Evolutionary conservation across 2,113 vertebrate genomes (phyloP).

Genomic region (Pithys albifrons): DNA sequence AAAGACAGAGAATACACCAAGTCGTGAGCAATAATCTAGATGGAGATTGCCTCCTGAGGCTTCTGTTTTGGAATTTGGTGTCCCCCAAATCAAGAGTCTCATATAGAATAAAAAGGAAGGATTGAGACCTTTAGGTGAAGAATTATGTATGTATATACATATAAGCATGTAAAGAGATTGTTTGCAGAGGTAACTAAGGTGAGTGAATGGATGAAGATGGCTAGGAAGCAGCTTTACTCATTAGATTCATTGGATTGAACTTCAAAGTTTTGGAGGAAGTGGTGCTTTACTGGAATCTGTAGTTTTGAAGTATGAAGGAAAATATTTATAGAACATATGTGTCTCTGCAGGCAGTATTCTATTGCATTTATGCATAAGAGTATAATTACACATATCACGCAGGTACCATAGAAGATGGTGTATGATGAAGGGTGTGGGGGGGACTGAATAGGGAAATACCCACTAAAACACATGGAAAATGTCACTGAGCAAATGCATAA

Average conservation of each 20-base stretch:
- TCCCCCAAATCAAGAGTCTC: not conserved
- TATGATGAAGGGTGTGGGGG: not conserved
- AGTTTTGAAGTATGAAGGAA: not conserved
- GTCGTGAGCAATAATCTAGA: not conserved
- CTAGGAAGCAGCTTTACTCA: not conserved
- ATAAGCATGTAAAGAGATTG: not conserved
- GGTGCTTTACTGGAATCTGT: not conserved
- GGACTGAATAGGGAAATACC: not conserved
- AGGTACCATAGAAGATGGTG: not conserved
- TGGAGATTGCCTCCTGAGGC: not conserved
- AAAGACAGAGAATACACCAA: not conserved
- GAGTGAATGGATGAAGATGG: not conserved
- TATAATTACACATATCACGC: not conserved
- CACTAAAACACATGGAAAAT: not conserved
- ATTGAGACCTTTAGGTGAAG: not conserved
- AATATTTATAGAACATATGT: not conserved
- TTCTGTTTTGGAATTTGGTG: not conserved
- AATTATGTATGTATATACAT: not conserved
- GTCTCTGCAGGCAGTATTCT: not conserved
- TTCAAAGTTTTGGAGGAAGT: not conserved
- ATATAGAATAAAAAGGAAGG: not conserved
- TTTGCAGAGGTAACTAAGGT: not conserved
- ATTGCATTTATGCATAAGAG: not conserved
- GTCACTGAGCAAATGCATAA: not conserved
- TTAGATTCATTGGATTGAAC: not conserved